Conservation (phyloP, 2,888 invertebrate genomes). For the Hemistola chrysoprasaria region DNA sequence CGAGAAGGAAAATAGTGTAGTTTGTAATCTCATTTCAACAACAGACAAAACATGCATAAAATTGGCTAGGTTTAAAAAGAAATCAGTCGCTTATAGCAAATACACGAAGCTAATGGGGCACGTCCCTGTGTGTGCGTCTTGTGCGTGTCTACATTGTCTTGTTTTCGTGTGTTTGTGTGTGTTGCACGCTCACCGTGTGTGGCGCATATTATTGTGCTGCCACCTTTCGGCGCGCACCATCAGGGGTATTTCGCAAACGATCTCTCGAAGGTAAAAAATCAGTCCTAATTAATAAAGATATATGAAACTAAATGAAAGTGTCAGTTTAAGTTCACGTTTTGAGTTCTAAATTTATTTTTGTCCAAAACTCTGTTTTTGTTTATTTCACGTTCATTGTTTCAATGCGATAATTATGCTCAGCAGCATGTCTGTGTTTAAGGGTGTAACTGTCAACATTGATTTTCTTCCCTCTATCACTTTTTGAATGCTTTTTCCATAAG, state of each 20-base stretch:
- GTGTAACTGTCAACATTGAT: conserved; percentile 65
- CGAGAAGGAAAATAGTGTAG: conserved; percentile 56
- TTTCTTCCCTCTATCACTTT: conserved; percentile 70
- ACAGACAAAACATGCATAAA: conserved; percentile 38
- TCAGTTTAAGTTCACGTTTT: conserved; percentile 67
- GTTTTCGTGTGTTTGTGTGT: conserved; percentile 83
- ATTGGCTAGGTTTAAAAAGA: conserved; percentile 26
- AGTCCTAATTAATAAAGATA: conserved; percentile 65
- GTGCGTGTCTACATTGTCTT: conserved; percentile 82
- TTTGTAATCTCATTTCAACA: conserved; percentile 47
- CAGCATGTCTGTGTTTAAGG: conserved; percentile 36
- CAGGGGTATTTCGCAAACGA: conserved; percentile 98
- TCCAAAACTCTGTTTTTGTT: conserved; percentile 51
- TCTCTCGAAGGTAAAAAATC: conserved; percentile 96
- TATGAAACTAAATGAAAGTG: conserved; percentile 58
- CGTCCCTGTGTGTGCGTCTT: conserved; percentile 77
- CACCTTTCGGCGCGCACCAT: conserved; percentile 77
- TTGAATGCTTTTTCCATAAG: conserved; percentile 74
- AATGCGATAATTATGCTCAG: conserved; percentile 63
- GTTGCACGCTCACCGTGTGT: conserved; percentile 83
- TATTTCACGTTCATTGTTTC: conserved; percentile 59
- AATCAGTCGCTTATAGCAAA: conserved; percentile 72
- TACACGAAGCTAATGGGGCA: conserved; percentile 75
- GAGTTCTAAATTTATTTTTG: conserved; percentile 51
- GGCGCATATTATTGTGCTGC: conserved; percentile 78